Conservation (phyloP, 2,113 vertebrate species). For the Eulacestoma nigropectus region DNA sequence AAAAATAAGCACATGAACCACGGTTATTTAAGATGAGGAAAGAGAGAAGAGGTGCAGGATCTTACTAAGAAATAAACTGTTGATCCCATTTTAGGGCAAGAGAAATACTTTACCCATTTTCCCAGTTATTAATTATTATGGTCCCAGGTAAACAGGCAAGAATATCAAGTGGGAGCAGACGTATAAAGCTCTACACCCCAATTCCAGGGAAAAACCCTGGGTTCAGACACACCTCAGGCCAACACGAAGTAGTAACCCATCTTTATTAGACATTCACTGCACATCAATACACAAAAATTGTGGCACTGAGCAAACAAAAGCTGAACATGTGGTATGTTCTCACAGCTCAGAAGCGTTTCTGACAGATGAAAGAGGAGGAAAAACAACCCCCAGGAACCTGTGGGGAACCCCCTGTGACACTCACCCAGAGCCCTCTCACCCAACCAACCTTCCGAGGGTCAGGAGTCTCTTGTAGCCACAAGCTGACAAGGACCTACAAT, state of each 20-base stretch:
- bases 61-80: neutral
- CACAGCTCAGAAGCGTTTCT: neutral
- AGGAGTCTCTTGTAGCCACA: neutral
- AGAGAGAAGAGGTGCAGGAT: neutral
- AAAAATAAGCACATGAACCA: neutral
- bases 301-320: neutral
- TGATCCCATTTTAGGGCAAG: neutral
- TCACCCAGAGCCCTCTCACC: neutral
- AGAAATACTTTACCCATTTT: neutral
- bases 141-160: neutral
- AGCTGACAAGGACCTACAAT: neutral
- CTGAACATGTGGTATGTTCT: accelerated
- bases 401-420: neutral
- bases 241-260: neutral
- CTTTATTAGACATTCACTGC: neutral
- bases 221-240: neutral
- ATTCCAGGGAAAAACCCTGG: neutral
- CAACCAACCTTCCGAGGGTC: accelerated
- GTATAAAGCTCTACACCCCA: neutral
- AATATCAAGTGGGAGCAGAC: neutral
- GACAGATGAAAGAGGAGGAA: neutral
- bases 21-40: neutral
- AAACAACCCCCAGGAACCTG: neutral
- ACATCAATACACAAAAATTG: accelerated
- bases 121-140: neutral